Evolutionary conservation across 2,888 invertebrate genomes (phyloP), one percentile per base, ranked within the genome.

Genomic region (Pyrgus malvae): DNA sequence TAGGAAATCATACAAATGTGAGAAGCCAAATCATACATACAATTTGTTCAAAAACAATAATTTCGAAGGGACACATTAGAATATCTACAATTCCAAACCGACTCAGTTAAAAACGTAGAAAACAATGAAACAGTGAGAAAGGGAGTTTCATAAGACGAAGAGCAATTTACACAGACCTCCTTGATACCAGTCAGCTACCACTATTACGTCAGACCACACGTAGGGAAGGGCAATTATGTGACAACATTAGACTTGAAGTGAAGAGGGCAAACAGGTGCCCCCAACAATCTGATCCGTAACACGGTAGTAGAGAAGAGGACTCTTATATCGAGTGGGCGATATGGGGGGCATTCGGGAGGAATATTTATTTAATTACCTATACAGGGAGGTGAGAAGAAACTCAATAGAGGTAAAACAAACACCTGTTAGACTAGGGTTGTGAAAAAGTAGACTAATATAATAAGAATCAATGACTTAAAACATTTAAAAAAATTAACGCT

Each of bases 231-330:
- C 75, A 80, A 84, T 81, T 78, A 78, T 79, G 82, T 83, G 83
- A 83, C 82, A 79, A 79, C 76, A 72, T 70, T 65, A 66, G 62
- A 63, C 59, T 68, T 67, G 61, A 63, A 73, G 68, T 78, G 65
- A 68, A 79, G 80, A 77, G 79, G 64, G 73, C 73, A 83, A 82
- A 87, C 74, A 83, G 74, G 64, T 65, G 76, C 70, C 70, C 61
- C 60, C 60, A 59, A 68, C n/a, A n/a, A n/a, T n/a, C 68, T 29
- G 54, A 57, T 62, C 69, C 80, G 80, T 81, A 83, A 77, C 77
- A 70, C 80, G 73, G 83, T 74, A 80, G 80, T 64, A n/a, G 44
- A 50, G 57, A 67, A 21, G 41, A 45, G 50, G 41, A 66, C 68
- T 49, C 67, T 66, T 45, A 56, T 46, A 42, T 23, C 42, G 60